Evolutionary conservation across 2,113 vertebrate species (phyloP).

Genomic region (Carassius carassius): DNA sequence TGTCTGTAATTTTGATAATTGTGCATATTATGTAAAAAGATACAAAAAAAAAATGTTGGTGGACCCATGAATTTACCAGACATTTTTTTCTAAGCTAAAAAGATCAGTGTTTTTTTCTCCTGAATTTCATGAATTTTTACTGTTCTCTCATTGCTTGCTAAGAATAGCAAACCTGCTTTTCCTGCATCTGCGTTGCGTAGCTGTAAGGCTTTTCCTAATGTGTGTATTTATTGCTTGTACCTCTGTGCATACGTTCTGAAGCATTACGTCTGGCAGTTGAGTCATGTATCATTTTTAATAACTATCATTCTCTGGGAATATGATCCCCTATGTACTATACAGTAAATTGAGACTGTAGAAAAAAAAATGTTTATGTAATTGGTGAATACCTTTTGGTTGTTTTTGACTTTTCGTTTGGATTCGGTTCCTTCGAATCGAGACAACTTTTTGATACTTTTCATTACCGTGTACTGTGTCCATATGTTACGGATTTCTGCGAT

Average conservation of each 20-base stretch:
- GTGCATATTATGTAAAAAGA: constrained; percentile 98
- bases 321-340: constrained; percentile 97
- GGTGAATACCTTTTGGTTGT: constrained; percentile 87
- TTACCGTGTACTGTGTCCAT: constrained; percentile 99
- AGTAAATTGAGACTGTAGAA: constrained; percentile 98
- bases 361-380: constrained; percentile 94
- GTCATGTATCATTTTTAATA: constrained; percentile 99
- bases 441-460: constrained; percentile 98
- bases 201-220: constrained; percentile 99
- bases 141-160: constrained; percentile 99
- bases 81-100: constrained; percentile 94
- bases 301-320: constrained; percentile 95
- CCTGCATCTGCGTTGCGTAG: constrained; percentile 99
- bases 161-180: constrained; percentile 98
- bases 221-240: constrained; percentile 99
- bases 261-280: constrained; percentile 99
- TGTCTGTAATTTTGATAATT: constrained; percentile 99
- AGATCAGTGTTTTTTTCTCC: constrained; percentile 93
- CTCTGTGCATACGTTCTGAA: constrained; percentile 99
- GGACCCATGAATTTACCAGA: constrained; percentile 99
- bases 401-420: constrained; percentile 75
- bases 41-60: constrained; percentile 92
- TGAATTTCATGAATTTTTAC: constrained; percentile 99
- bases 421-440: constrained; percentile 92
- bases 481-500: constrained; percentile 96